Evolutionary conservation across 2,888 invertebrate species (phyloP).

Genomic region (Hirtodrosophila trivittata): DNA sequence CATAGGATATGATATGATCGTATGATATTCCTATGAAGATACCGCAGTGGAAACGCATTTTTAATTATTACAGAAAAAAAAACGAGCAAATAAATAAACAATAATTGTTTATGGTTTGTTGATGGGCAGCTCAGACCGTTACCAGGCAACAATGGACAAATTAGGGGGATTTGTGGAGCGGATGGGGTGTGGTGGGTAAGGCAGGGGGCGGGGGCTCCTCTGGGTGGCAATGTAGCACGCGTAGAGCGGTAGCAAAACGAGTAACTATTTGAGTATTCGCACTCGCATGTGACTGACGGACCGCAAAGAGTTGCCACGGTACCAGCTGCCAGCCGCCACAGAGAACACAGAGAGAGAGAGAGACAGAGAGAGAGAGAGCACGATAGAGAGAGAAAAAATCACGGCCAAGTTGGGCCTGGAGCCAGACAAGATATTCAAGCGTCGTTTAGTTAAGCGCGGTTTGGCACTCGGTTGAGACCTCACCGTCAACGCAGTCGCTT

Average conservation of each 20-base stretch:
- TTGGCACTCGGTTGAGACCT: constrained; percentile 63
- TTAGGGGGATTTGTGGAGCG: background rate
- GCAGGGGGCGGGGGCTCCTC: no score
- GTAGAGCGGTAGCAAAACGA: constrained; percentile 31
- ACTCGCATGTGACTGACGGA: constrained; percentile 51
- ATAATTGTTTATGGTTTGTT: constrained; percentile 45
- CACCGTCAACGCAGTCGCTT: constrained; percentile 10
- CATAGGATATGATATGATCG: no score
- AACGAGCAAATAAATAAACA: constrained; percentile 37
- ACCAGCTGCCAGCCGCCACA: background rate
- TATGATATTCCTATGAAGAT: no score
- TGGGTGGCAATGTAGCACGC: constrained; percentile 47
- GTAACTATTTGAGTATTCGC: constrained; percentile 9
- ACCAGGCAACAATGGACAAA: constrained; percentile 34
- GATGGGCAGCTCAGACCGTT: constrained; percentile 21
- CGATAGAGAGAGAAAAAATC: constrained; percentile 36
- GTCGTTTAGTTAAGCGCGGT: constrained; percentile 68
- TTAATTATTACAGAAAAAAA: constrained; percentile 14
- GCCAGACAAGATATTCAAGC: constrained; percentile 55
- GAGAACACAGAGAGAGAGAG: constrained; percentile 16
- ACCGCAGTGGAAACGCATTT: background rate
- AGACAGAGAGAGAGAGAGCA: background rate
- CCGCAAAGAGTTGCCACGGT: constrained; percentile 54
- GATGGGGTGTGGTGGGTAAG: background rate
- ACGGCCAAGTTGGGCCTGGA: constrained; percentile 53